Evolutionary conservation across 1,140 invertebrate species (phyloP).

Genomic region (Drosophila oshimai): DNA sequence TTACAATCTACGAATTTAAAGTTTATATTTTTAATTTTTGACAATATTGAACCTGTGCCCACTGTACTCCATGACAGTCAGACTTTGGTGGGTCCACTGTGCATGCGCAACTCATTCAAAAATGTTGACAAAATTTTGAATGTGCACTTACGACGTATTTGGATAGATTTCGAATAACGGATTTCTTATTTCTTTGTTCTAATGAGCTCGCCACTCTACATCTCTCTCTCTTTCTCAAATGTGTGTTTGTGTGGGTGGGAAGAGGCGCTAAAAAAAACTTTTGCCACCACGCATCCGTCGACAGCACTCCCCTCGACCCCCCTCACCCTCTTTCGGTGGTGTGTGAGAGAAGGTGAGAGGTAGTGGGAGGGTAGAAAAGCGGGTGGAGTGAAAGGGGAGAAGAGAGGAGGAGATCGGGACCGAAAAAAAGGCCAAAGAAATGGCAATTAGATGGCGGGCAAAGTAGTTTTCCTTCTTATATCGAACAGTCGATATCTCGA

Average conservation of each 20-base stretch:
- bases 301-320: too few relatives aligned
- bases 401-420: constrained; percentile 1
- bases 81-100: neutral
- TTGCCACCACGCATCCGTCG: constrained; percentile 39
- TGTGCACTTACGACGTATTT: neutral
- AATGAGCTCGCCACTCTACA: neutral
- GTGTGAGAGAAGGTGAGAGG: neutral
- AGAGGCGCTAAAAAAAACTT: constrained; percentile 41
- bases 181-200: constrained; percentile 35
- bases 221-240: neutral
- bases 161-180: constrained; percentile 14
- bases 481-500: constrained; percentile 51
- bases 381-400: constrained; percentile 15
- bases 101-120: too few relatives aligned
- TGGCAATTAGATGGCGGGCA: constrained; percentile 42
- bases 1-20: too few relatives aligned
- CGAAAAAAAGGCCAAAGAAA: constrained; percentile 23
- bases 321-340: neutral
- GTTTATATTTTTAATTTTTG: neutral
- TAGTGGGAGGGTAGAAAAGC: neutral
- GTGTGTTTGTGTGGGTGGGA: neutral
- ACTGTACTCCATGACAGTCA: neutral
- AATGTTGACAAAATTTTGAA: constrained; percentile 25
- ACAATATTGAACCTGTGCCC: neutral
- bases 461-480: constrained; percentile 71